Evolutionary conservation across 92 coral and sea anemone species (phyloP), one percentile per base, ranked within the genome.

Genomic region (Siderastrea radians): DNA sequence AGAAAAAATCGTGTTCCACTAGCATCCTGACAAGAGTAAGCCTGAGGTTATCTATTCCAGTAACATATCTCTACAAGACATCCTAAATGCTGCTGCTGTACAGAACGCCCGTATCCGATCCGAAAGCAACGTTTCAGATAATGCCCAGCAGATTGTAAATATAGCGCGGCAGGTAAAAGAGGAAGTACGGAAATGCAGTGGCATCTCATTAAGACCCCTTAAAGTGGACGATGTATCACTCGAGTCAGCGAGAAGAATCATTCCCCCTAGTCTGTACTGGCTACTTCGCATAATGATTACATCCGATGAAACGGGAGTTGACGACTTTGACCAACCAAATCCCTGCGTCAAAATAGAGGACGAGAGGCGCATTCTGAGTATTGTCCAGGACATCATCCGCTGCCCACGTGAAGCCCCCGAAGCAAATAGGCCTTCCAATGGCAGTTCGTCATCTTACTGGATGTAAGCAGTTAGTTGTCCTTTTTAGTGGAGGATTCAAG

Each of bases 21-120:
- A 82, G 69, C 88, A 63, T 51, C 71, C 62, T 8, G 78, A 43
- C 62, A 72, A 66, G 74, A 72, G 60, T 43, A 80, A 86, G 76
- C 71, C 89, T 60, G 94, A 92, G 69, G 60, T 92, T 26, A 49
- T 92, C 38, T 92, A 78, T 65, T 92, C 94, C 5, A 88, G 86
- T 17, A 49, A 68, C 12, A 62, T 91, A 47, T 75, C 80, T 53
- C 17, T 87, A 45, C 82, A 87, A 68, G 87, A 91, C 73, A 54
- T 91, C 45, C 81, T 91, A n/a, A 91, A 87, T 63, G 80, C 72
- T 45, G 74, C 74, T 8, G 80, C 88, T 16, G 86, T 72, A 68
- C 61, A 77, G 59, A 59, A 85, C n/a, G 77, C 74, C 72, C 38
- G 38, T 26, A 26, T 26, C 38, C 4, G 2, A 58, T 38, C 85